These are phyloP conservation scores for Trissolcus basalis DNA, from an alignment of 1,140 invertebrate genomes.

Conservation along the genomic window DNA sequence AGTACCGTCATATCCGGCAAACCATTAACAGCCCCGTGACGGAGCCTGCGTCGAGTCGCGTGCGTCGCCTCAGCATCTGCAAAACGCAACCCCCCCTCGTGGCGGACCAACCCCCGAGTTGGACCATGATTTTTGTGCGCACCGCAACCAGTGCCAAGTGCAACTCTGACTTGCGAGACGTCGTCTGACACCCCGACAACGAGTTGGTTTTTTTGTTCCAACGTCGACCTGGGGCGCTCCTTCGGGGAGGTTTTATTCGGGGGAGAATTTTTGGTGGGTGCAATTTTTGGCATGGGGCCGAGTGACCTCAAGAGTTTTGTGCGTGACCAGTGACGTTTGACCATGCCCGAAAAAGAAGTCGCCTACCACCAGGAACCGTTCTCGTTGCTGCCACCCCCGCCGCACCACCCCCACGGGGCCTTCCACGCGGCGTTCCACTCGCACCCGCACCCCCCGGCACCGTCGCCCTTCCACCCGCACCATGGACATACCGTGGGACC, in stretches of 20 bases:
- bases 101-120: not conserved
- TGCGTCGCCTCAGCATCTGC: not conserved
- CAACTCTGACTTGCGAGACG: no score
- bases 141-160: no score
- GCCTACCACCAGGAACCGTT: conserved; percentile 74
- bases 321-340: conserved; percentile 34
- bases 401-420: conserved; percentile 72
- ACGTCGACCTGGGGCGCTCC: no score
- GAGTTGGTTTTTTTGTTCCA: no score
- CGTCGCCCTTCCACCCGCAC: conserved; percentile 70
- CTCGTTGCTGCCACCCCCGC: conserved; percentile 71
- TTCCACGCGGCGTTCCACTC: conserved; percentile 74
- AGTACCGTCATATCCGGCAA: conserved; percentile 75
- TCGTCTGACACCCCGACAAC: no score
- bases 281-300: conserved; percentile 29
- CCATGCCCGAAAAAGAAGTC: conserved; percentile 75
- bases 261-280: no score
- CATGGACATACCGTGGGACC: conserved; percentile 52
- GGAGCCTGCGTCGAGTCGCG: no score
- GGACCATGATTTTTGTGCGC: not conserved
- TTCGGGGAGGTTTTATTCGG: no score
- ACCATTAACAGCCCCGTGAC: conserved; percentile 65
- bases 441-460: conserved; percentile 69
- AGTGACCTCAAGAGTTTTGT: conserved; percentile 3
- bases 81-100: not conserved